Percentiles rank a stretch among this genome's conserved stretches.
phyloP scores from a whole-genome alignment of 2,113 vertebrate genomes.

The Neomonachus schauinslandi region DNA sequence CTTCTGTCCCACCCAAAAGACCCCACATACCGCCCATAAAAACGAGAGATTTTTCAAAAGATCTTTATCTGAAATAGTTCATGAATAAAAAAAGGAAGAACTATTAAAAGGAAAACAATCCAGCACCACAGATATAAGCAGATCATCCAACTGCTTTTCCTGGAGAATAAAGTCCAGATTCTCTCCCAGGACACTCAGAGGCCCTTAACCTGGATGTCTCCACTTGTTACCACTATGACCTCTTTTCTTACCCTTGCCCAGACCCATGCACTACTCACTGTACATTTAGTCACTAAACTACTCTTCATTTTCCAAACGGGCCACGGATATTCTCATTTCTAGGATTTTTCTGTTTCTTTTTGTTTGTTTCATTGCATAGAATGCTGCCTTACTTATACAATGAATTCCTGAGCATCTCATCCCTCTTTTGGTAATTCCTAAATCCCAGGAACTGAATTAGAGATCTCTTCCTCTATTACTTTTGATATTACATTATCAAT shows the following conservation, averaged over 20 bases:
- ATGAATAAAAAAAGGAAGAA: background rate
- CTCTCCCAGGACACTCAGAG: too few relatives aligned
- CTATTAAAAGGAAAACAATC: background rate
- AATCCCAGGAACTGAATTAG: background rate
- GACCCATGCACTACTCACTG: background rate
- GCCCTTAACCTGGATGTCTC: background rate
- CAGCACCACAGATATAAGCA: background rate
- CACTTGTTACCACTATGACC: background rate
- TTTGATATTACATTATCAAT: background rate
- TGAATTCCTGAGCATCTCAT: background rate
- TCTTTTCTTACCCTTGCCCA: background rate
- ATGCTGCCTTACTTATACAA: background rate
- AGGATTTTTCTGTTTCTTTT: too few relatives aligned
- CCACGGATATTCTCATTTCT: background rate
- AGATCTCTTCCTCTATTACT: background rate
- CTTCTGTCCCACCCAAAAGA: background rate
- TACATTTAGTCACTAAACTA: background rate
- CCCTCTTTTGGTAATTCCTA: background rate
- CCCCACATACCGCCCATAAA: background rate
- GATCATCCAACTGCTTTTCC: background rate
- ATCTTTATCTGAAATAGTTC: background rate
- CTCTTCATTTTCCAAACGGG: background rate
- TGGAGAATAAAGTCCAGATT: background rate
- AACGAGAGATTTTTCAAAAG: background rate
- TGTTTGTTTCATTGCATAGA: background rate